Percentiles rank a stretch among this genome's conserved stretches.
These are phyloP conservation scores for Campoletis sonorensis DNA, from an alignment of 1,140 invertebrate genomes.

Conservation along the genomic window DNA sequence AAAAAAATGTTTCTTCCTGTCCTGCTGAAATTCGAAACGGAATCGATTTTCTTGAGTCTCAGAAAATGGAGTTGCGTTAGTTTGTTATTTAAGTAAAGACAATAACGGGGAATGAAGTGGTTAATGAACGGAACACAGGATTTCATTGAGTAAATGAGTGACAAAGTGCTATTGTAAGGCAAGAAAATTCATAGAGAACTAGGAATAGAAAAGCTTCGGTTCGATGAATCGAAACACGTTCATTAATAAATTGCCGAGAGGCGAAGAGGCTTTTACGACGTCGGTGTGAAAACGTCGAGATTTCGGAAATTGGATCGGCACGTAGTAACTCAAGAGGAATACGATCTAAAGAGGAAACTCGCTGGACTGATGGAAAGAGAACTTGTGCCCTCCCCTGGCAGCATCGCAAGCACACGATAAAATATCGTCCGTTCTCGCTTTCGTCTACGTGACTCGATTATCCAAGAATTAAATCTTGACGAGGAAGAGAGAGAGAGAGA, in stretches of 20 bases:
- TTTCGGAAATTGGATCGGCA: slow-evolving; percentile 47
- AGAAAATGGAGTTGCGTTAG: no score
- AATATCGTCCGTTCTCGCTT: slow-evolving; percentile 36
- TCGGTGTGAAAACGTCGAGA: slow-evolving; percentile 1
- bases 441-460: slow-evolving; percentile 45
- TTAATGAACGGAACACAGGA: no score
- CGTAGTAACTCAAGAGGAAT: slow-evolving; percentile 10
- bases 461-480: slow-evolving; percentile 45
- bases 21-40: no score
- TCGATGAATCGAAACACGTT: slow-evolving; percentile 32
- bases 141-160: no score
- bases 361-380: not conserved
- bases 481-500: not conserved
- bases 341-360: slow-evolving; percentile 9
- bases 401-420: slow-evolving; percentile 18
- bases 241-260: slow-evolving; percentile 33
- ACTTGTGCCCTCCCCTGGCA: no score
- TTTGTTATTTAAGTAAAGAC: no score
- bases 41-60: no score
- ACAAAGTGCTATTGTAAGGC: no score
- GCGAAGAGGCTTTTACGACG: slow-evolving; percentile 21
- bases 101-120: no score
- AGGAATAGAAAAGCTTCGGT: not conserved
- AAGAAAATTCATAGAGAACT: not conserved
- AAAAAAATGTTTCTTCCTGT: no score